Evolutionary conservation across 2,797 vertebrate species (phyloP).

Genomic region (Poecilia wingei): DNA sequence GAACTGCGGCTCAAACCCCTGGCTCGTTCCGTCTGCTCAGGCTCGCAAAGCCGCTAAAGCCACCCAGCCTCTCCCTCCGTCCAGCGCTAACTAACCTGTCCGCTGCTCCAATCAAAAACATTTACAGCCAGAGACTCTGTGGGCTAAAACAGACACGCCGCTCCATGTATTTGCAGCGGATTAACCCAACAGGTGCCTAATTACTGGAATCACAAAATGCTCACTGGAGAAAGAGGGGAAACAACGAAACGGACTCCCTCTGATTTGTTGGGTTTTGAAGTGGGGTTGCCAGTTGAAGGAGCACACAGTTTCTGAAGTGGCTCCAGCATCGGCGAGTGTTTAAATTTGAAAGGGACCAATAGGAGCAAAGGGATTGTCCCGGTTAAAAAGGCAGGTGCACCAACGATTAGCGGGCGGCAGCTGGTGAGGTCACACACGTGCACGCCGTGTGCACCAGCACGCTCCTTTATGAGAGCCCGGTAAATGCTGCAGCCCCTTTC

Average conservation of each 20-base stretch:
- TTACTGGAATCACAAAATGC: slow-evolving; percentile 47
- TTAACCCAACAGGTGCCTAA: slow-evolving; percentile 74
- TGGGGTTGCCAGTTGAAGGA: neutral
- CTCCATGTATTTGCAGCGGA: slow-evolving; percentile 37
- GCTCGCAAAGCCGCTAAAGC: slow-evolving; percentile 60
- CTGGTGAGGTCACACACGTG: slow-evolving; percentile 66
- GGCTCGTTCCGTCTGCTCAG: slow-evolving; percentile 56
- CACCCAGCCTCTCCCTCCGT: slow-evolving; percentile 51
- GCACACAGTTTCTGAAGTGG: slow-evolving; percentile 33
- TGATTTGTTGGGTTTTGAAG: neutral
- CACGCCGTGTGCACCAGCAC: neutral
- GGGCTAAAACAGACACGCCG: slow-evolving; percentile 42
- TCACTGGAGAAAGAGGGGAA: neutral
- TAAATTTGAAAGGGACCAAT: slow-evolving; percentile 71
- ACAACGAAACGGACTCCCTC: neutral
- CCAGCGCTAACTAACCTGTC: slow-evolving; percentile 61
- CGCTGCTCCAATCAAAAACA: slow-evolving; percentile 64
- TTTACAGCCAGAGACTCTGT: slow-evolving; percentile 53
- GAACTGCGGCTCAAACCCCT: slow-evolving; percentile 50
- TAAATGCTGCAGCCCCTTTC: slow-evolving; percentile 36
- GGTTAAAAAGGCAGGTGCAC: slow-evolving; percentile 78
- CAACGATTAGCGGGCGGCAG: slow-evolving; percentile 74
- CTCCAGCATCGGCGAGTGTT: slow-evolving; percentile 60
- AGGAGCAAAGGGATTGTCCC: slow-evolving; percentile 61
- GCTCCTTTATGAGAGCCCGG: slow-evolving; percentile 30